Evolutionary conservation across 1,140 invertebrate species (phyloP), one percentile per base, ranked within the genome.

Genomic region (Drosophila sturtevanti): DNA sequence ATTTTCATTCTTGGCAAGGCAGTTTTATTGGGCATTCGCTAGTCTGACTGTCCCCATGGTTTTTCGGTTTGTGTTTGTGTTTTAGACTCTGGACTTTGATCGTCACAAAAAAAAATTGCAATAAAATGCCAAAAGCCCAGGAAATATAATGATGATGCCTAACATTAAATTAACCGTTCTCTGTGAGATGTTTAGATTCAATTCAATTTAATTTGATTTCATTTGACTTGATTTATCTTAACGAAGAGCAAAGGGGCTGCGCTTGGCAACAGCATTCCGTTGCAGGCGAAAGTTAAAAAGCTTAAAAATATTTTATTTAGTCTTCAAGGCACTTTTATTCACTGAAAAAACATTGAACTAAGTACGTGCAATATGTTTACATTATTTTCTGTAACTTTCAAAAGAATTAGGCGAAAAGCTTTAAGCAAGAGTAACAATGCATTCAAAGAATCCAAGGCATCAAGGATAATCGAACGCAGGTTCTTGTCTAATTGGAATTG

Each of bases 11-110:
- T 37, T 35, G 35, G 63, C 27, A 31, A 31, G 27, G 27, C 27
- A 31, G 5, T 31, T 31, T 31, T 31, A 31, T 31, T 31, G 27
- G 27, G 27, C 55, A 60, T 62, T 44, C 21, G 54, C 68, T 70
- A 65, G 14, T 58, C 31, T 66, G 72, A 35, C 64, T 59, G 68
- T 55, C 34, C 14, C 16, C 44, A 18, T 24, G 48, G 14, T 22
- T 34, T 34, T 34, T 66, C 16, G 21, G 58, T 52, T 27, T 65
- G 60, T 11, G 16, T 38, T 63, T 68, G 73, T 74, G 35, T 65
- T 73, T 63, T 56, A 66, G 69, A 63, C 60, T 59, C 74, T 84
- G 82, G 76, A 87, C 85, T 87, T 87, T 87, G 77, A 77, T 73
- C 84, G 76, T 89, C 79, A 87, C 84, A 89, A 72, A 89, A 87